Evolutionary conservation across 2,888 invertebrate genomes (phyloP).

Genomic region (Strigamia transsilvanica): DNA sequence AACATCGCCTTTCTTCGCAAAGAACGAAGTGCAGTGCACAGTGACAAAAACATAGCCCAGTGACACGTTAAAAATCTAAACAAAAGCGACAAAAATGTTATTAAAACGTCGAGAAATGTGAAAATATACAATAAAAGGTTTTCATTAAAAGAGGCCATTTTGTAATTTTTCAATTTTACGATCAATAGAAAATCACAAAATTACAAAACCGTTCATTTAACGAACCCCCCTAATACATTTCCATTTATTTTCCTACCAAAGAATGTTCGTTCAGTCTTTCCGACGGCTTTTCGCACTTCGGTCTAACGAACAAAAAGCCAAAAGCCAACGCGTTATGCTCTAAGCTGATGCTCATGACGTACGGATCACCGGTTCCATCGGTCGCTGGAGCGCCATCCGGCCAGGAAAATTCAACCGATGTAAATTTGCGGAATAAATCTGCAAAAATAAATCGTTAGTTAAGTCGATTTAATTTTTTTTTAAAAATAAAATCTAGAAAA

Average conservation of each 20-base stretch:
- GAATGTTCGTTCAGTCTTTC: neutral
- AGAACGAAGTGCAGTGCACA: neutral
- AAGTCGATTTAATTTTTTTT: too few species aligned
- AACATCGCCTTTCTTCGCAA: neutral
- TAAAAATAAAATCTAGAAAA: neutral
- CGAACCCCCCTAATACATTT: too few species aligned
- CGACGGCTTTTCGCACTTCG: neutral
- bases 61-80: neutral
- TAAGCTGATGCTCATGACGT: neutral
- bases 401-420: neutral
- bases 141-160: too few species aligned
- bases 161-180: too few species aligned
- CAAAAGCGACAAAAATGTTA: too few species aligned
- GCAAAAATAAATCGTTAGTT: neutral
- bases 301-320: neutral
- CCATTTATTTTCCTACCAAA: neutral
- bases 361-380: neutral
- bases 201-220: too few species aligned
- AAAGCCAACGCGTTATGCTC: neutral
- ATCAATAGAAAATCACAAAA: too few species aligned
- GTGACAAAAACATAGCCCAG: neutral
- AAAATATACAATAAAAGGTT: too few species aligned
- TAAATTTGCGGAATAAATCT: neutral
- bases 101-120: too few species aligned
- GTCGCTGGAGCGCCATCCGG: neutral